phyloP scores from a whole-genome alignment of 2,797 vertebrate genomes.

The Fringilla coelebs region DNA sequence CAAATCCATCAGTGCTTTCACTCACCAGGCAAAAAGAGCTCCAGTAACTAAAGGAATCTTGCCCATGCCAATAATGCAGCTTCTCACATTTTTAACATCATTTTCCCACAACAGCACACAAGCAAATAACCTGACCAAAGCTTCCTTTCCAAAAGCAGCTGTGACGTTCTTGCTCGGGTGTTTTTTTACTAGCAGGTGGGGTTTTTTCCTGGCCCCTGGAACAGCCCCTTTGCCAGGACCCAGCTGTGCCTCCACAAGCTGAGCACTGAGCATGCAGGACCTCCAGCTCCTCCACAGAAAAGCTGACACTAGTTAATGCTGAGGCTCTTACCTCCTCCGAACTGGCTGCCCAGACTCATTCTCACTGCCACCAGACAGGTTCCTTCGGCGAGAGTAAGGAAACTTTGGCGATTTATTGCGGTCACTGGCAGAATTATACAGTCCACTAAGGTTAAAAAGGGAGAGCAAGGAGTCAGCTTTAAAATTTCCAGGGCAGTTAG shows the following conservation, averaged over 20 bases:
- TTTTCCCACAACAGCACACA: neutral
- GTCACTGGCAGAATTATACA: constrained; percentile 83
- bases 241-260: neutral
- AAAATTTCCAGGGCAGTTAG: neutral
- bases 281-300: neutral
- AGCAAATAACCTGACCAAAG: neutral
- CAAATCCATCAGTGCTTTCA: neutral
- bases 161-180: neutral
- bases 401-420: constrained; percentile 86
- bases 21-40: neutral
- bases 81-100: neutral
- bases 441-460: constrained; percentile 71
- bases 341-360: constrained; percentile 77
- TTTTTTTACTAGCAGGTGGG: neutral
- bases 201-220: neutral
- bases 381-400: constrained; percentile 75
- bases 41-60: neutral
- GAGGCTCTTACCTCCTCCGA: constrained; percentile 75
- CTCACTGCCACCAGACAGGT: constrained; percentile 82
- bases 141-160: neutral
- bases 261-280: neutral
- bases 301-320: neutral
- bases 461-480: neutral
- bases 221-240: neutral
- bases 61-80: neutral